Evolutionary conservation across 2,797 vertebrate genomes (phyloP), one percentile per base, ranked within the genome.

Genomic region (Phrynocephalus forsythii): DNA sequence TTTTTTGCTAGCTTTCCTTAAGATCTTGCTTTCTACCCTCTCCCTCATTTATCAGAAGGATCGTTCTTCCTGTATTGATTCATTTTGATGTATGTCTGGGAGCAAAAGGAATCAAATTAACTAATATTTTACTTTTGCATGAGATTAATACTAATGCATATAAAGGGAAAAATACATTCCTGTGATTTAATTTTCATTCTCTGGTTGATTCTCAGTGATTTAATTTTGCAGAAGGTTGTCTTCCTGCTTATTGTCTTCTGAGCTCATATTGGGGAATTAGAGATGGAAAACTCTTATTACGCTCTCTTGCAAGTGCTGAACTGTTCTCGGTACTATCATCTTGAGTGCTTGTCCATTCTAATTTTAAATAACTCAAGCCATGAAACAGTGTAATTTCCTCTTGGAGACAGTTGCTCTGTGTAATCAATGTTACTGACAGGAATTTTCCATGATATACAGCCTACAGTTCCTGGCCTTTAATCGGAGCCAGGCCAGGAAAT

Each of bases 81-180:
- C 88, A 91, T 95, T 95, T 95, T 0, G 13, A 90, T 90, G 85
- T 52, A 91, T 92, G 92, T 95, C 95, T 95, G 93, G 87, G 94
- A 93, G 94, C 94, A 94, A 33, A 84, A 90, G 88, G 93, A 95
- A 95, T 95, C 90, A 93, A 93, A 96, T 96, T 94, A 95, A 94
- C 90, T 92, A 93, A 95, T 95, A 95, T 94, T 96, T 95, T 95
- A 95, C 89, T 95, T 95, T 95, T 96, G 95, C 94, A 95, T 94
- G 90, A 93, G 93, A 95, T 96, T 96, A 95, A 95, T 95, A 91
- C 89, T 95, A 92, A 94, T 94, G 91, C 94, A 92, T 90, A 92
- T 87, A 79, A 92, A 92, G 91, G 93, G 92, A 84, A 94, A 95
- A 95, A 94, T 95, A 89, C 89, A 94, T 92, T 78, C 50, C 87